Percentiles rank a stretch among this genome's conserved stretches.
phyloP scores from a whole-genome alignment of 2,797 vertebrate species.

The Bryconaethiops microstoma region DNA sequence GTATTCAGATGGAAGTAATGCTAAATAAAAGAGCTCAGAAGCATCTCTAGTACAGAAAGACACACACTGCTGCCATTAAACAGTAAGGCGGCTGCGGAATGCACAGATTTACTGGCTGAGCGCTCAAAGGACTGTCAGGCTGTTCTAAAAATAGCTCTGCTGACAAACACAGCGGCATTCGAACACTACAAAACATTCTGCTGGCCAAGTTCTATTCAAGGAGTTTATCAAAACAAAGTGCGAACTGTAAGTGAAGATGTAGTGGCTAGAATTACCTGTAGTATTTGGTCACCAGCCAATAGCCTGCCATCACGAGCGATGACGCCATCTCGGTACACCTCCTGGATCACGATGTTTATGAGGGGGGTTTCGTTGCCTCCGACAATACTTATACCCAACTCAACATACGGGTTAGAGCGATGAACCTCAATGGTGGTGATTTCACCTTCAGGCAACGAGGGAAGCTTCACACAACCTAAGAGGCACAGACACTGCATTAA shows the following conservation, averaged over 20 bases:
- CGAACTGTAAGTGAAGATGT: neutral
- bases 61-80: slow-evolving; percentile 6
- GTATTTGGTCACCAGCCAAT: slow-evolving; percentile 96
- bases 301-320: slow-evolving; percentile 95
- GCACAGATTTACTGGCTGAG: slow-evolving; percentile 13
- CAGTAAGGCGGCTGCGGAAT: neutral
- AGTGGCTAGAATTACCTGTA: slow-evolving; percentile 81
- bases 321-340: slow-evolving; percentile 95
- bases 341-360: slow-evolving; percentile 98
- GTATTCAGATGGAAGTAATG: neutral
- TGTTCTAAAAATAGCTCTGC: slow-evolving; percentile 31
- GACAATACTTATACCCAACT: slow-evolving; percentile 96
- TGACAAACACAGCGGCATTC: neutral
- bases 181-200: slow-evolving; percentile 5
- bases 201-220: neutral
- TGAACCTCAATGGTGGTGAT: slow-evolving; percentile 97
- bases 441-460: slow-evolving; percentile 95
- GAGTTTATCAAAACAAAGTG: slow-evolving; percentile 15
- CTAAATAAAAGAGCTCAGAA: too few species aligned
- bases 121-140: slow-evolving; percentile 24
- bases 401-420: slow-evolving; percentile 93
- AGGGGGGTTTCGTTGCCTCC: slow-evolving; percentile 98
- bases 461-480: slow-evolving; percentile 88
- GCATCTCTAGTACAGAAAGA: neutral
- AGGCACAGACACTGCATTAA: slow-evolving; percentile 44